phyloP scores from a whole-genome alignment of 2,888 invertebrate genomes.

The Platycnemis pennipes region DNA sequence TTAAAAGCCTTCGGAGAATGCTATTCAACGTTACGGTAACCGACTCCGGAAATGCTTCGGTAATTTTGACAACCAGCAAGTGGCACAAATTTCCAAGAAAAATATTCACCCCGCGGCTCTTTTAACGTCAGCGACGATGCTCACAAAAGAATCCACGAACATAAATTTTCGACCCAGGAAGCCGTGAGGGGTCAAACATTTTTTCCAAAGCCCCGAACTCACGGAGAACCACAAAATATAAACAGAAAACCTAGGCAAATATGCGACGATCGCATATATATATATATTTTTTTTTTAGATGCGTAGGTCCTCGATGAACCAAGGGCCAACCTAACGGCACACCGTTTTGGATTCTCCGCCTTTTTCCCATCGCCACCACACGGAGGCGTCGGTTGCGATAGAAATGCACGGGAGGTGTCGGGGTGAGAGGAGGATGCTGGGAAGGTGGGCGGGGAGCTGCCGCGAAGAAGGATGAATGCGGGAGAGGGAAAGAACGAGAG shows the following conservation, averaged over 20 bases:
- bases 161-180: slow-evolving; percentile 9
- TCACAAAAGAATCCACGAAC: not conserved
- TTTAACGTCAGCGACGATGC: not conserved
- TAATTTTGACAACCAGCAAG: not conserved
- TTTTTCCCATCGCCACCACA: not conserved
- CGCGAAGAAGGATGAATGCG: not conserved
- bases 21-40: not conserved
- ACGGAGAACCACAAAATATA: not conserved
- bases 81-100: not conserved
- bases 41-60: not conserved
- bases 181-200: not conserved
- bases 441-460: not conserved
- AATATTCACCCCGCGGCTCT: not conserved
- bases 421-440: not conserved
- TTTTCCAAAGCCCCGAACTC: not conserved
- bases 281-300: not conserved
- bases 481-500: not conserved
- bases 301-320: not conserved
- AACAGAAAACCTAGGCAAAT: slow-evolving; percentile 17
- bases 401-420: not conserved
- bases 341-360: not conserved
- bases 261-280: not conserved
- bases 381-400: not conserved
- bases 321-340: slow-evolving; percentile 35
- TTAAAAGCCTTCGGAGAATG: not conserved